Conservation (phyloP, 2,797 vertebrate genomes). For the Sebastes umbrosus region DNA sequence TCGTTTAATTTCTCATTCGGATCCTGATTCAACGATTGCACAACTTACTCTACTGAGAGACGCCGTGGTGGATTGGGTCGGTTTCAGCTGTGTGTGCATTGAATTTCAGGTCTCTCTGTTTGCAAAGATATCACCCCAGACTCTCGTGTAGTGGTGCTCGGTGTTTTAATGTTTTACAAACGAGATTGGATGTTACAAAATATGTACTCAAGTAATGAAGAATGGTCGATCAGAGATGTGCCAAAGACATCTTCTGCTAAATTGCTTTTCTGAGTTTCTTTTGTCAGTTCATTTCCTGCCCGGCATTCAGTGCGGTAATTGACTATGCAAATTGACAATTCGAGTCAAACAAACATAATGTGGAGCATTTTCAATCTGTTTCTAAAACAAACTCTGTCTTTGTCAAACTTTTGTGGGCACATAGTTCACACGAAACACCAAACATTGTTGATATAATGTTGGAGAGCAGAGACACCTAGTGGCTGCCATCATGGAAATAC, state of each 20-base stretch:
- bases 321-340: constrained; percentile 49
- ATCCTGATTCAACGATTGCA: constrained; percentile 13
- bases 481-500: constrained; percentile 1
- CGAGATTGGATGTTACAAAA: neutral
- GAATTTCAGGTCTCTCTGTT: neutral
- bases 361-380: constrained; percentile 36
- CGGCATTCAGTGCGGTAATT: constrained; percentile 38
- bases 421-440: neutral
- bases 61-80: neutral
- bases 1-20: constrained; percentile 24
- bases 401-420: constrained; percentile 12
- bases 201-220: neutral
- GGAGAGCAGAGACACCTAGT: constrained; percentile 70
- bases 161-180: neutral
- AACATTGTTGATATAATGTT: constrained; percentile 4
- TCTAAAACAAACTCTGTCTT: constrained; percentile 22
- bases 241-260: neutral
- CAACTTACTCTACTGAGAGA: neutral
- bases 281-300: constrained; percentile 7
- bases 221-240: neutral
- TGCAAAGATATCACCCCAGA: neutral
- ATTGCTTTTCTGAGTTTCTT: constrained; percentile 29
- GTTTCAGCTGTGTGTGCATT: neutral
- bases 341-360: constrained; percentile 42
- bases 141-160: neutral